Conservation (phyloP, 1,140 invertebrate genomes). For the Thaumetopoea pityocampa region DNA sequence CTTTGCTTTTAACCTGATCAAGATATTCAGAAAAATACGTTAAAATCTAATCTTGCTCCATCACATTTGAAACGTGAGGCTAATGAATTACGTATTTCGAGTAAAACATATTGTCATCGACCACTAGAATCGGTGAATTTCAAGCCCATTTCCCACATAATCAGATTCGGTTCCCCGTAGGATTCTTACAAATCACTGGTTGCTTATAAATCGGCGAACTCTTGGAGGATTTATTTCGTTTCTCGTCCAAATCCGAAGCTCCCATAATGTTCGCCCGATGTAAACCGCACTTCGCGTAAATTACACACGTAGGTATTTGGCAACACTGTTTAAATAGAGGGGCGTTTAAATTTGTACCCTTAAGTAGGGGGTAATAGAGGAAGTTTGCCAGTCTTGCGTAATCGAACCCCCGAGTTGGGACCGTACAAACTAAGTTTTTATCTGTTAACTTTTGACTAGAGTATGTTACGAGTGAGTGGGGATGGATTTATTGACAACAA, state of each 20-base stretch:
- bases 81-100: background rate
- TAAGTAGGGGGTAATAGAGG: constrained; percentile 54
- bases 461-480: constrained; percentile 34
- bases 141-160: constrained; percentile 27
- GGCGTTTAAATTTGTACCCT: constrained; percentile 52
- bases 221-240: constrained; percentile 49
- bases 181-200: constrained; percentile 58
- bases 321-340: constrained; percentile 52
- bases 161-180: constrained; percentile 36
- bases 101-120: constrained; percentile 7
- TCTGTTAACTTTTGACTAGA: constrained; percentile 50
- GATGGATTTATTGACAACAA: constrained; percentile 50
- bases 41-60: too few relatives aligned
- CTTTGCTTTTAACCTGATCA: too few relatives aligned
- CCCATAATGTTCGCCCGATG: constrained; percentile 20
- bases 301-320: constrained; percentile 42
- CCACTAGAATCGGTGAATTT: constrained; percentile 29
- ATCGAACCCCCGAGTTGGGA: constrained; percentile 40
- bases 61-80: too few relatives aligned
- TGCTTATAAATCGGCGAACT: constrained; percentile 55
- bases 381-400: constrained; percentile 51
- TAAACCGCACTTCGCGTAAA: constrained; percentile 33
- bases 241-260: constrained; percentile 32
- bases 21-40: too few relatives aligned
- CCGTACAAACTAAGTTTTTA: constrained; percentile 56